These are phyloP conservation scores for Rhagologus leucostigma DNA, from an alignment of 2,113 vertebrate species.

Conservation along the genomic window DNA sequence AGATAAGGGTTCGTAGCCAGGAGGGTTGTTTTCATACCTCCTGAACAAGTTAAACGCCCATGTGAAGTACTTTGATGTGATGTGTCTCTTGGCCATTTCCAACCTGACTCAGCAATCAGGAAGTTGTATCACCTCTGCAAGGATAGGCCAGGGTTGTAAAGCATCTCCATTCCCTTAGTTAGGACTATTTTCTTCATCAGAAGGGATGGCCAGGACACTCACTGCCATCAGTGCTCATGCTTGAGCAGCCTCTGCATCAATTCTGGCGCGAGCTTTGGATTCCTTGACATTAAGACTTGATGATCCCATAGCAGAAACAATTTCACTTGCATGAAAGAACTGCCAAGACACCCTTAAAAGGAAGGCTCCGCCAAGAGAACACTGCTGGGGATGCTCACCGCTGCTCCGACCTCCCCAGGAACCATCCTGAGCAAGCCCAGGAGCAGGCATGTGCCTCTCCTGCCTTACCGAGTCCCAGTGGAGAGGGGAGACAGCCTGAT, in stretches of 20 bases:
- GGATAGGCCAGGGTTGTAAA: background rate
- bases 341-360: slow-evolving; percentile 63
- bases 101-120: background rate
- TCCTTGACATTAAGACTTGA: slow-evolving; percentile 43
- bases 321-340: slow-evolving; percentile 21
- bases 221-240: background rate
- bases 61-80: background rate
- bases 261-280: slow-evolving; percentile 55
- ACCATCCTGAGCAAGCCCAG: background rate
- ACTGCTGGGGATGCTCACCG: background rate
- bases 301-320: slow-evolving; percentile 47
- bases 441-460: background rate
- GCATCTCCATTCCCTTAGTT: background rate
- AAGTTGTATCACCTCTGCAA: background rate
- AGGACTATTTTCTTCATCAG: background rate
- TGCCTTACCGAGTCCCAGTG: accelerated
- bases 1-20: background rate
- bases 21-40: background rate
- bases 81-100: background rate
- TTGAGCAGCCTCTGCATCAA: background rate
- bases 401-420: background rate
- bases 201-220: accelerated
- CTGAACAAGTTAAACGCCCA: background rate
- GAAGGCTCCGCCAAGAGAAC: background rate
- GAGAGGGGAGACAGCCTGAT: background rate